Percentiles rank a stretch among this genome's conserved stretches.
These are phyloP conservation scores for Anthopleura sola DNA, from an alignment of 64 coral and sea anemone species.

Conservation along the genomic window DNA sequence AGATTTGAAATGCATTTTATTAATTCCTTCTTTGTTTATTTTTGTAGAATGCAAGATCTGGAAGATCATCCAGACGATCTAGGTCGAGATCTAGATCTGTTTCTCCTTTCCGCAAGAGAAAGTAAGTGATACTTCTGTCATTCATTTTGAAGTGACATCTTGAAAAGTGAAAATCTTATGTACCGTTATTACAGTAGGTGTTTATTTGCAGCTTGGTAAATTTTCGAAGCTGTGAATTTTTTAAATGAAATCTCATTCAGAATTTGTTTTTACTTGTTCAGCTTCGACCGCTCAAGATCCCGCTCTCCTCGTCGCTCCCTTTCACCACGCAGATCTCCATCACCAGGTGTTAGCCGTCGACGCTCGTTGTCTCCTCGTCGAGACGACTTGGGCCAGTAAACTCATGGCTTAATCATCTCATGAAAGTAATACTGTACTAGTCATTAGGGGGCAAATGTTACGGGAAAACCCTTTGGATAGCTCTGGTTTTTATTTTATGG, in stretches of 20 bases:
- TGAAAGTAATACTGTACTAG: too few relatives aligned
- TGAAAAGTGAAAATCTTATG: too few relatives aligned
- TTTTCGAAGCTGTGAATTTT: too few relatives aligned
- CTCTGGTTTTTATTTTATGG: too few relatives aligned
- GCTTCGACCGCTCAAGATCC: conserved; percentile 58
- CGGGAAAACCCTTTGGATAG: too few relatives aligned
- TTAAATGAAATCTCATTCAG: not conserved
- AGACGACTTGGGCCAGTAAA: conserved; percentile 15
- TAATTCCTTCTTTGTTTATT: not conserved
- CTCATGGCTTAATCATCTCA: not conserved
- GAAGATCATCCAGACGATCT: not conserved
- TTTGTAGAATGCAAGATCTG: conserved; percentile 15
- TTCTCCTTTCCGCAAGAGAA: conserved; percentile 14
- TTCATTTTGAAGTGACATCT: not conserved
- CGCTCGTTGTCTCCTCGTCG: conserved; percentile 53
- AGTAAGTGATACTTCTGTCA: not conserved
- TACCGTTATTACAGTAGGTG: too few relatives aligned
- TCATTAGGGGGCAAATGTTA: too few relatives aligned
- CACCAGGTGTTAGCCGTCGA: conserved; percentile 10
- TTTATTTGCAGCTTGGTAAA: too few relatives aligned
- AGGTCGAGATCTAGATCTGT: conserved; percentile 11
- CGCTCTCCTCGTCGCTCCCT: conserved; percentile 45
- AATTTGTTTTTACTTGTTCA: not conserved
- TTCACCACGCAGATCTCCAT: conserved; percentile 35
- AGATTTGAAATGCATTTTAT: not conserved